These are phyloP conservation scores for Mercenaria mercenaria DNA, from an alignment of 1,140 invertebrate species.

Conservation along the genomic window DNA sequence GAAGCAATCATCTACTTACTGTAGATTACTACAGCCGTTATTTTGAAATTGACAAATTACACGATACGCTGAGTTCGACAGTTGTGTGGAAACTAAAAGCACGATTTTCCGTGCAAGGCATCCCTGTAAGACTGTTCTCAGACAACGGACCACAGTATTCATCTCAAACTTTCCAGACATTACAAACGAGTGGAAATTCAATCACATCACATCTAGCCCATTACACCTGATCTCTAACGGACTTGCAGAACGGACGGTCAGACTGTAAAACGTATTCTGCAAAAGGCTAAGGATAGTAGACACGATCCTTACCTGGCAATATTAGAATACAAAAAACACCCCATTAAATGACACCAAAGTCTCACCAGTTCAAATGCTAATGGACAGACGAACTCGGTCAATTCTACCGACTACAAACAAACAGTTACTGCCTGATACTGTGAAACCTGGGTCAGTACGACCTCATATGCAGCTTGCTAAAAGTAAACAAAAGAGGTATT, in stretches of 20 bases:
- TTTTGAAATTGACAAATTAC: constrained; percentile 64
- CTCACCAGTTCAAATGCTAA: neutral
- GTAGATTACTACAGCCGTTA: constrained; percentile 4
- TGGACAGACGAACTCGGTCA: neutral
- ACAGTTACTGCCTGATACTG: neutral
- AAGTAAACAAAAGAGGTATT: neutral
- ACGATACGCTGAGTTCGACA: neutral
- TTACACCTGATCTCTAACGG: neutral
- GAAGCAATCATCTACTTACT: neutral
- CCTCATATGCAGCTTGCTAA: neutral
- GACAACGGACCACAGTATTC: neutral
- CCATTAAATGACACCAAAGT: constrained; percentile 9
- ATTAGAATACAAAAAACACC: constrained; percentile 2
- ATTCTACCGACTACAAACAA: neutral
- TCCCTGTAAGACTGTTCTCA: neutral
- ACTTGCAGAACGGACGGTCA: neutral
- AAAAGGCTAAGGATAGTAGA: neutral
- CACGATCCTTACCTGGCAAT: neutral
- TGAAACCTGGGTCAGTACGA: neutral
- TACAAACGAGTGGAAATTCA: neutral
- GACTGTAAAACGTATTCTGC: neutral
- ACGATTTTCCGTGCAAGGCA: neutral
- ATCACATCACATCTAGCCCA: neutral
- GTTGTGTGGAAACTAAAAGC: neutral
- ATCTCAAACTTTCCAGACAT: neutral